Conservation (phyloP, 2,888 invertebrate species). For the Agonum fuliginosum region DNA sequence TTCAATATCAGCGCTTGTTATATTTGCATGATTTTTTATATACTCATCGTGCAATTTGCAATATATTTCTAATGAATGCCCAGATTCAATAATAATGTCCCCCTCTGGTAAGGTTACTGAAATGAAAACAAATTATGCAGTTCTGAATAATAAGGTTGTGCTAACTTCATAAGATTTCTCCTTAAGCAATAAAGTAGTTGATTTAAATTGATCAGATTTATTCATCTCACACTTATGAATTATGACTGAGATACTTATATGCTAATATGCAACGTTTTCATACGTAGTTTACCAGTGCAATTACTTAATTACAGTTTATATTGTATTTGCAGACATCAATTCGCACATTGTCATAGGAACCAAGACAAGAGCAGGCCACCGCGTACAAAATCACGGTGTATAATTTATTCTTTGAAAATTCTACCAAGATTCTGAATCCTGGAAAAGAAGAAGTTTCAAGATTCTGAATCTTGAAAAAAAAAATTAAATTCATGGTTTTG, state of each 20-base stretch:
- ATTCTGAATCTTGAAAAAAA: no score
- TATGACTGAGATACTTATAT: background rate
- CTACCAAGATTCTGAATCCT: no score
- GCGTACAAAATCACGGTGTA: background rate
- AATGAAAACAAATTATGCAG: constrained; percentile 34
- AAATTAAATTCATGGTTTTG: no score
- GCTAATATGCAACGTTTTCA: constrained; percentile 14
- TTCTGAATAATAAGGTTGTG: background rate
- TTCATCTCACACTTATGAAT: constrained; percentile 9
- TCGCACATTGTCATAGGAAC: background rate
- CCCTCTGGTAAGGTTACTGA: constrained; percentile 70
- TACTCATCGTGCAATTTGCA: constrained; percentile 77
- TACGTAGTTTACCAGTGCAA: constrained; percentile 18
- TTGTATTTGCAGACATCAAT: constrained; percentile 15
- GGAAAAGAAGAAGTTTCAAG: no score
- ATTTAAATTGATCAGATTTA: constrained; percentile 16
- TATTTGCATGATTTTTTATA: constrained; percentile 73
- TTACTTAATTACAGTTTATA: constrained; percentile 19
- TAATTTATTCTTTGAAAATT: no score
- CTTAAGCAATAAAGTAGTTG: constrained; percentile 13
- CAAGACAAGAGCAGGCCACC: background rate
- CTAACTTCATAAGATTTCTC: constrained; percentile 1
- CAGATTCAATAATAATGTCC: constrained; percentile 75
- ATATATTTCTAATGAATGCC: constrained; percentile 78
- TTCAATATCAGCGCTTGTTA: constrained; percentile 73